Base-by-base conservation (phyloP, 2,113 vertebrate species). In the Cnemophilus loriae region DNA sequence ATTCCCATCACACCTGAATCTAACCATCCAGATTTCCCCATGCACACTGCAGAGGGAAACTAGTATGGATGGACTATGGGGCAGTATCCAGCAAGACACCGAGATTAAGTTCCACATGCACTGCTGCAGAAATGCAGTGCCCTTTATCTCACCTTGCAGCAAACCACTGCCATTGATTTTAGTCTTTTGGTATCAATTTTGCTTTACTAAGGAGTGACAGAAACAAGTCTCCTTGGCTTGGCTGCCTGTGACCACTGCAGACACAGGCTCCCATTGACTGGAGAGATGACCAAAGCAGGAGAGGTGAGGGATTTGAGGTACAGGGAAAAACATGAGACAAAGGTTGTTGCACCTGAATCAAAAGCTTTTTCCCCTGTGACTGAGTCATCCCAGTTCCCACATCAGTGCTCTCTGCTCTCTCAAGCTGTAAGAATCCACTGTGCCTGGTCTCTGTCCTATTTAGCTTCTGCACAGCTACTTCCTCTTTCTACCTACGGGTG, bases 61-160 rank as follows among this genome's bases (percentile, higher is more conserved):
- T 3, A 20, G 24, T 5, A 46, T 1, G 11, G 67, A 63, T 1
- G 2, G 33, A 49, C 23, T 37, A 14, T 0, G 0, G 4, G 3
- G 32, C n/a, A 20, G 28, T 7, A 37, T 28, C 42, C 17, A 41
- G 24, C 0, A 3, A 76, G 59, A 53, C 0, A 1, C 7, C 0
- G 2, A 65, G 57, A 80, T 65, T 20, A 63, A 64, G 46, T 60
- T 61, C 60, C 33, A 33, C 0, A 1, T 11, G 32, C 37, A 53
- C 32, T 13, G 46, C 39, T 79, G n/a, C 46, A 69, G 80, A 92
- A 90, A 55, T 26, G 42, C 75, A 57, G 10, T 9, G 32, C 41
- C 71, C 42, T 70, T 30, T 15, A 74, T 60, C 49, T 69, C 68
- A 64, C 68, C 55, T 76, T 79, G 50, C 71, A 87, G 33, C 37